Base-by-base conservation (phyloP, 2,888 invertebrate genomes). In the Magallana nippona region DNA sequence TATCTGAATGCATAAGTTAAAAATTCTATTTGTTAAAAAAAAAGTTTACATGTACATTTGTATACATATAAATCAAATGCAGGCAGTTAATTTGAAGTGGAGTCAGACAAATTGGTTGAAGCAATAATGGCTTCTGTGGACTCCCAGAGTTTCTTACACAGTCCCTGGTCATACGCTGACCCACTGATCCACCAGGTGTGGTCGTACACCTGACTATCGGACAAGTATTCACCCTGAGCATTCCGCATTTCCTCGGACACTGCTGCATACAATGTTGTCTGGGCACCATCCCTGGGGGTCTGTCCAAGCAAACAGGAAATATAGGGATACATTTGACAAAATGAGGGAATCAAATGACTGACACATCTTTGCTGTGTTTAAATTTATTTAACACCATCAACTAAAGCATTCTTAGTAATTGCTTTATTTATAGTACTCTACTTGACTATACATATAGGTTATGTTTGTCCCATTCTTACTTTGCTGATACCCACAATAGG, bases 241-340 rank as follows among this genome's bases (percentile, higher is more conserved):
- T 87, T 89, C 60, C 88, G 88, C 19, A 92, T 82, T 13, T 90
- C 90, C 55, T 92, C 91, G 82, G 90, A 89, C 3, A 94, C 90
- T 10, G 93, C 91, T 87, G 93, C 92, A 87, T 92, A 89, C 2
- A 94, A 89, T 10, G 90, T 88, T 0, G 94, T 93, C 89, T 94
- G 93, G 0, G 93, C 92, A 19, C 93, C 94, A 82, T 93, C 91
- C 55, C 90, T 88, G 27, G 88, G 81, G 44, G 88, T 89, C 92
- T 92, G 84, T 1, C 44, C 3, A 63, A 81, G 63, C 27, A 13
- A 19, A 60, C 2, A 10, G 60, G 60, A n/a, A 60, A 60, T 19
- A 60, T n/a, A 44, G 44, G 44, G 44, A 44, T 44, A 44, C 44
- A 44, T 44, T 44, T 44, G 8, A 44, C 8, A 44, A 44, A 44